Conservation (phyloP, 2,888 invertebrate species). For the Troides aeacus region DNA sequence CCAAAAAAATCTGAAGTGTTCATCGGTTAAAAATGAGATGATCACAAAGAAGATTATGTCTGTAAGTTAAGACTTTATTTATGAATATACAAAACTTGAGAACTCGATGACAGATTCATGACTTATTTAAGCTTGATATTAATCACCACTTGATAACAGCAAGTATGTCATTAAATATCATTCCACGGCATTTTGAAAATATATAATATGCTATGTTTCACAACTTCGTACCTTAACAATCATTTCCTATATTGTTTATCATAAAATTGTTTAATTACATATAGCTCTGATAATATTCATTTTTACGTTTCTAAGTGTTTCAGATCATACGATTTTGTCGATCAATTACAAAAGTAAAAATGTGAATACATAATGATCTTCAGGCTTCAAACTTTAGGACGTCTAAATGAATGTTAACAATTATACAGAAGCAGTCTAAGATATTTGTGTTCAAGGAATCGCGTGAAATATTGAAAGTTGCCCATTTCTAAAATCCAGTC, state of each 20-base stretch:
- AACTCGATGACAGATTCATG: background rate
- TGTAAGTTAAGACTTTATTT: background rate
- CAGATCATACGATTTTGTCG: too few species aligned
- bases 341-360: too few species aligned
- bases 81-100: background rate
- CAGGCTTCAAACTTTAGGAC: background rate
- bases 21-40: background rate
- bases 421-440: background rate
- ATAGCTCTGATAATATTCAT: too few species aligned
- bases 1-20: background rate
- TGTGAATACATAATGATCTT: too few species aligned
- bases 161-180: background rate
- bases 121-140: background rate
- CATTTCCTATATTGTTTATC: background rate
- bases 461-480: slow-evolving; percentile 19
- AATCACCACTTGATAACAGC: background rate
- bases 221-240: background rate
- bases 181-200: background rate
- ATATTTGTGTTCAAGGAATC: background rate
- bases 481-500: slow-evolving; percentile 18
- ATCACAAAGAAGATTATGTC: background rate
- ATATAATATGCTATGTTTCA: background rate
- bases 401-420: background rate
- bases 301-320: too few species aligned
- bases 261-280: too few species aligned